Evolutionary conservation across 2,888 invertebrate species (phyloP), one percentile per base, ranked within the genome.

Genomic region (Drosophila picticornis): DNA sequence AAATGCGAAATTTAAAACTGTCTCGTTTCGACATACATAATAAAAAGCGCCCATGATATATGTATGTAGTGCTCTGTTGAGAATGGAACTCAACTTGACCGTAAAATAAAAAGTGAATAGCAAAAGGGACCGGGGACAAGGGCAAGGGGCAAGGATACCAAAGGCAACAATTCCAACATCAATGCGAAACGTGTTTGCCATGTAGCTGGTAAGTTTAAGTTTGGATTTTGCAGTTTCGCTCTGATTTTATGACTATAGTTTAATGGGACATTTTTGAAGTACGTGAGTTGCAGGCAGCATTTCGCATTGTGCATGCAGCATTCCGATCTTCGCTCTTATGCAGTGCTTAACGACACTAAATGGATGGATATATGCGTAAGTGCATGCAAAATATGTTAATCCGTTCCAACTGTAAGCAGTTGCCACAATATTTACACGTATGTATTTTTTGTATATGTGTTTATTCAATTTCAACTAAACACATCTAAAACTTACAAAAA

Each of bases 111-210:
- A 75, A 25, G 36, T 63, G 64, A 50, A 60, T 43, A 32, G 36
- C 19, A 68, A 66, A 57, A 43, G 25, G 32, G 40, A 34, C 4
- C 32, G 11, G 13, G 32, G 13, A 34, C 32, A n/a, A n/a, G n/a
- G n/a, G n/a, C n/a, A n/a, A n/a, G 32, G 57, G 56, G 32, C 55
- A 76, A n/a, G 16, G 4, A 57, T 11, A 72, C 29, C 67, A 55
- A 67, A n/a, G 48, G 40, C 36, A 59, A 83, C 83, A 80, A 59
- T 61, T 57, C 51, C 70, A 67, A 57, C 83, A 77, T 65, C 67
- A 75, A 77, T 88, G 81, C 67, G 75, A 68, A 72, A 86, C 87
- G 84, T 86, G 89, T 84, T 83, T 63, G 75, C 75, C 83, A 64
- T 72, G 70, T 53, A 72, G 58, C 63, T 52, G 16, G 52, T 50